Evolutionary conservation across 2,888 invertebrate species (phyloP).

Genomic region (Xestia xanthographa): DNA sequence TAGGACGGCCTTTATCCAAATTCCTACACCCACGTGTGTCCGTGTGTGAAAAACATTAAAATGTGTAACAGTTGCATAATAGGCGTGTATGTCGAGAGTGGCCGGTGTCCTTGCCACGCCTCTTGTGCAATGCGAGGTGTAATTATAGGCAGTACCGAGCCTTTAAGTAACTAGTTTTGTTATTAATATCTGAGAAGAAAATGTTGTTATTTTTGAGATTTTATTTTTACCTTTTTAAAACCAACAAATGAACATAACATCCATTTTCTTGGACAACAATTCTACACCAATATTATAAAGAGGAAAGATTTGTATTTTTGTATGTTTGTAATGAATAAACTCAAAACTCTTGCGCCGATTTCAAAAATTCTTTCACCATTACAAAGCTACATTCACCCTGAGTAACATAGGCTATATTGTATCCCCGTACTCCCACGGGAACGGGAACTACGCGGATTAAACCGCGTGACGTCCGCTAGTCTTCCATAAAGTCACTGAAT

Average conservation of each 20-base stretch:
- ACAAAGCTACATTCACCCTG: too few species aligned
- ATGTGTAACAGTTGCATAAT: constrained; percentile 61
- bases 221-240: not conserved
- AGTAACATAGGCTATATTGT: too few species aligned
- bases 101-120: constrained; percentile 75
- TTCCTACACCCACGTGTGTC: constrained; percentile 47
- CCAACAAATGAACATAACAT: not conserved
- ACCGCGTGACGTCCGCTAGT: too few species aligned
- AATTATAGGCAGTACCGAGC: constrained; percentile 40
- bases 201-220: not conserved
- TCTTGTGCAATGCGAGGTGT: constrained; percentile 50
- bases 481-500: not conserved
- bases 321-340: too few species aligned
- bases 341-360: too few species aligned
- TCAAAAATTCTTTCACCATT: too few species aligned
- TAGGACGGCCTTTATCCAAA: constrained; percentile 35
- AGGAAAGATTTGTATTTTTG: too few species aligned
- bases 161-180: constrained; percentile 23
- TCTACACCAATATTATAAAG: too few species aligned
- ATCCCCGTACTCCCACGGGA: too few species aligned
- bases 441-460: too few species aligned
- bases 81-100: constrained; percentile 55
- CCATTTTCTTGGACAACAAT: not conserved
- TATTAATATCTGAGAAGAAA: constrained; percentile 33
- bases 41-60: constrained; percentile 60